These are phyloP conservation scores for Neria commutata DNA, from an alignment of 2,888 invertebrate genomes.

Conservation along the genomic window DNA sequence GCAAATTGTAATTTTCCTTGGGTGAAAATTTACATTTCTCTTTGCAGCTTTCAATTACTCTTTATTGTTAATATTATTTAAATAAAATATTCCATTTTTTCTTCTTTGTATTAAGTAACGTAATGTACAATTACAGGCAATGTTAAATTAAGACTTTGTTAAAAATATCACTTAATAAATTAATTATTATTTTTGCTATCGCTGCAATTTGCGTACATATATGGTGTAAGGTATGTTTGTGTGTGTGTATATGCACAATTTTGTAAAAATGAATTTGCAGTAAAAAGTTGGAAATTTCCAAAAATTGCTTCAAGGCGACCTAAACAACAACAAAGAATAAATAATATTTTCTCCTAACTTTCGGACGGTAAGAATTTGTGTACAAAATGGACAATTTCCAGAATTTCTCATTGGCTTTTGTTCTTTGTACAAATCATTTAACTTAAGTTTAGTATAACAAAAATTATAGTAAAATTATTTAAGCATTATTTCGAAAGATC, in stretches of 20 bases:
- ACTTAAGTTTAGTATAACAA: too few species aligned
- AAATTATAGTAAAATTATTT: too few species aligned
- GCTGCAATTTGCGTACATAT: too few species aligned
- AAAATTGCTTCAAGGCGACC: not conserved
- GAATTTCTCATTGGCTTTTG: conserved; percentile 28
- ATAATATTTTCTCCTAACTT: not conserved
- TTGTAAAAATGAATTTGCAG: conserved; percentile 4
- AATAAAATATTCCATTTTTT: not conserved
- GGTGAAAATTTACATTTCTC: too few species aligned
- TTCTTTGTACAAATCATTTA: too few species aligned
- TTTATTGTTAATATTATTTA: not conserved
- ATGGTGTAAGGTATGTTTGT: not conserved
- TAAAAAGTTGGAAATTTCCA: not conserved
- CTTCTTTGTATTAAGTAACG: not conserved
- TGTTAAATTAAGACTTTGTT: conserved; percentile 34
- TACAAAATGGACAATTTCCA: conserved; percentile 25
- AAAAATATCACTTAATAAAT: conserved; percentile 27
- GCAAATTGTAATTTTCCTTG: too few species aligned
- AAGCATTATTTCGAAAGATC: not conserved
- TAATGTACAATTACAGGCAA: conserved; percentile 39
- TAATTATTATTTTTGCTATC: conserved; percentile 13
- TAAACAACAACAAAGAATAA: not conserved
- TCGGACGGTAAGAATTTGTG: conserved; percentile 18
- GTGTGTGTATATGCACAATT: not conserved
- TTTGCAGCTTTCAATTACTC: not conserved